Conservation (phyloP, 2,888 invertebrate genomes). For the Ornithoptera alexandrae region DNA sequence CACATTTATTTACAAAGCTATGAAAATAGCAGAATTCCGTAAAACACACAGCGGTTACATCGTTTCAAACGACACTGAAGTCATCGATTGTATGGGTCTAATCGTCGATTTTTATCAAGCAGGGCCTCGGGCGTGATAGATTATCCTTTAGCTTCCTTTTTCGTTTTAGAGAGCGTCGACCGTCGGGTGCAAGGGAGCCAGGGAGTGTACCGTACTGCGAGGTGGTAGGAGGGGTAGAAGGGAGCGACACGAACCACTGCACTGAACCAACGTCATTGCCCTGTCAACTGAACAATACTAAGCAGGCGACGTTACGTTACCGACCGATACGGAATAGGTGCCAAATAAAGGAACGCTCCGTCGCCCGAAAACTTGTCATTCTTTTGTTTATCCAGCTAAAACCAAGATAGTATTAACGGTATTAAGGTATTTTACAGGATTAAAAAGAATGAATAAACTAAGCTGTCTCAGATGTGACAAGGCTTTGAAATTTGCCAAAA, state of each 20-base stretch:
- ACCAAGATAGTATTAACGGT: background rate
- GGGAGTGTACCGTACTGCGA: slow-evolving; percentile 34
- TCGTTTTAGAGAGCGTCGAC: slow-evolving; percentile 78
- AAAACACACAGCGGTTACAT: slow-evolving; percentile 15
- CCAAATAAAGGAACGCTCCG: slow-evolving; percentile 49
- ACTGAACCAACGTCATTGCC: slow-evolving; percentile 75
- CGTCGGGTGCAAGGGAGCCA: slow-evolving; percentile 65
- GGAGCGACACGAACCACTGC: slow-evolving; percentile 52
- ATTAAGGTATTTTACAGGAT: background rate
- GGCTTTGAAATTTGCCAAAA: background rate
- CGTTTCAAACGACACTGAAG: slow-evolving; percentile 49
- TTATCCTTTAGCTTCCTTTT: slow-evolving; percentile 78
- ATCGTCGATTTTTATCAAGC: slow-evolving; percentile 78
- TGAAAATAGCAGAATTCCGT: background rate
- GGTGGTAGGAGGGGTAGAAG: slow-evolving; percentile 39
- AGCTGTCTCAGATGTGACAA: background rate
- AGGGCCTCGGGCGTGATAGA: slow-evolving; percentile 76
- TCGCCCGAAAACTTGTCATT: slow-evolving; percentile 54
- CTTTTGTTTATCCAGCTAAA: slow-evolving; percentile 29
- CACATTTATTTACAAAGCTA: background rate
- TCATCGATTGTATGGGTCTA: slow-evolving; percentile 67
- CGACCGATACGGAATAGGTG: slow-evolving; percentile 61
- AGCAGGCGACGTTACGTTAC: slow-evolving; percentile 73
- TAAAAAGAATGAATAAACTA: background rate
- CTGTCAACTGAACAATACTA: slow-evolving; percentile 78